Evolutionary conservation across 1,140 invertebrate genomes (phyloP).

Genomic region (Chironomus striatipennis): DNA sequence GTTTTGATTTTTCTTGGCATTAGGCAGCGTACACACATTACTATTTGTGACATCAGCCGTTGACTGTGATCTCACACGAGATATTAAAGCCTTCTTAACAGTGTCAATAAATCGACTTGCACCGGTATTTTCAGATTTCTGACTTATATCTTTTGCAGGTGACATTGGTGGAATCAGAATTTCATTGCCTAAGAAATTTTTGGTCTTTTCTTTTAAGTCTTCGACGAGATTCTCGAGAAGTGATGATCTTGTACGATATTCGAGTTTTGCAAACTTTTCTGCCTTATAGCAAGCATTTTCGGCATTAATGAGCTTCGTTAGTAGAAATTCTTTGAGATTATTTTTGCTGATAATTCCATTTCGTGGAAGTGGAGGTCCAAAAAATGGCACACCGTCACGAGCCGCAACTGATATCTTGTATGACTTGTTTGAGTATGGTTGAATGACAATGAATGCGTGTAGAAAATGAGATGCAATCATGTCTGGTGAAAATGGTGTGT

Average conservation of each 20-base stretch:
- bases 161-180: constrained; percentile 46
- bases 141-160: constrained; percentile 42
- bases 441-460: constrained; percentile 93
- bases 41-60: neutral
- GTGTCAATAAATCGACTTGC: constrained; percentile 84
- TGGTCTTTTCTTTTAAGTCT: constrained; percentile 76
- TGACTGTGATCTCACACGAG: constrained; percentile 54
- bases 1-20: neutral
- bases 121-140: constrained; percentile 48
- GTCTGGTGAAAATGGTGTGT: constrained; percentile 95
- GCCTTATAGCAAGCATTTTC: constrained; percentile 97
- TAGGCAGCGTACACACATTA: neutral
- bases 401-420: constrained; percentile 94
- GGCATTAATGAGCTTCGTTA: constrained; percentile 95
- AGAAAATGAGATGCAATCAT: constrained; percentile 98
- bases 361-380: constrained; percentile 83
- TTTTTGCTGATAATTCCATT: constrained; percentile 82
- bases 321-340: constrained; percentile 90
- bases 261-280: constrained; percentile 90
- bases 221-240: constrained; percentile 80
- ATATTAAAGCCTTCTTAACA: constrained; percentile 79
- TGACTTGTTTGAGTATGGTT: constrained; percentile 76
- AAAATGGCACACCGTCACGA: constrained; percentile 91
- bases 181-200: constrained; percentile 69
- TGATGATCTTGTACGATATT: constrained; percentile 81